Percentiles rank a stretch among this genome's conserved stretches.
phyloP scores from a whole-genome alignment of 2,113 vertebrate species.

The Picathartes gymnocephalus region DNA sequence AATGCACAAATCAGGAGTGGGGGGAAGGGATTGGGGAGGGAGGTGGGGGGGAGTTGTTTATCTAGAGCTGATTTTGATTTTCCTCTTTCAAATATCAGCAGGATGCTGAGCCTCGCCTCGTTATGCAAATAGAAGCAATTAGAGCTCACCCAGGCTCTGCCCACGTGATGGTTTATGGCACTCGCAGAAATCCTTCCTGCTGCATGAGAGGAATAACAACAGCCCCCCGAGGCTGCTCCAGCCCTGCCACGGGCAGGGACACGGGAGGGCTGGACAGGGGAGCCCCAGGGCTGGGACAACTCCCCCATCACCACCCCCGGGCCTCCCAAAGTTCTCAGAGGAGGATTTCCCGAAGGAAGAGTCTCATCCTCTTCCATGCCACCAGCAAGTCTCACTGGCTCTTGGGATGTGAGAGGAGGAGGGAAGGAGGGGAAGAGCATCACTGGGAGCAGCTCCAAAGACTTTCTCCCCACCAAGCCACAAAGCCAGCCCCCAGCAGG shows the following conservation, averaged over 20 bases:
- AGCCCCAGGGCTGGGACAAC: background rate
- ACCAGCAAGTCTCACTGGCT: accelerated
- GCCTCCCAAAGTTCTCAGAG: background rate
- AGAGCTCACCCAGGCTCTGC: slow-evolving; percentile 59
- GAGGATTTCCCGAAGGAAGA: background rate
- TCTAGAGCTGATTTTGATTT: slow-evolving; percentile 40
- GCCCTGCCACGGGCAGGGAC: background rate
- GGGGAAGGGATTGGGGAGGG: background rate
- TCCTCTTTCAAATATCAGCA: slow-evolving; percentile 53
- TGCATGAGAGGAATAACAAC: slow-evolving; percentile 59
- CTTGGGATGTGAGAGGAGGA: background rate
- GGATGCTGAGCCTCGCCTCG: slow-evolving; percentile 57
- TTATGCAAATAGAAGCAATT: slow-evolving; percentile 71
- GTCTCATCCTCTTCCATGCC: background rate
- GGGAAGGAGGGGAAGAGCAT: background rate
- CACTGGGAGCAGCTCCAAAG: accelerated
- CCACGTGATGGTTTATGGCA: slow-evolving; percentile 49
- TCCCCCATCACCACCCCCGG: accelerated
- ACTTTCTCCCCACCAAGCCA: background rate
- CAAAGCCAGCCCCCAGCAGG: background rate
- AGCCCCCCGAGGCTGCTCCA: background rate
- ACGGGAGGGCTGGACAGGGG: background rate
- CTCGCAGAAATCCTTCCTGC: slow-evolving; percentile 48
- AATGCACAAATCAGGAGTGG: background rate
- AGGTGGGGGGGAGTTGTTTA: slow-evolving; percentile 6